phyloP scores from a whole-genome alignment of 2,888 invertebrate species.

The Hylaea fasciaria region DNA sequence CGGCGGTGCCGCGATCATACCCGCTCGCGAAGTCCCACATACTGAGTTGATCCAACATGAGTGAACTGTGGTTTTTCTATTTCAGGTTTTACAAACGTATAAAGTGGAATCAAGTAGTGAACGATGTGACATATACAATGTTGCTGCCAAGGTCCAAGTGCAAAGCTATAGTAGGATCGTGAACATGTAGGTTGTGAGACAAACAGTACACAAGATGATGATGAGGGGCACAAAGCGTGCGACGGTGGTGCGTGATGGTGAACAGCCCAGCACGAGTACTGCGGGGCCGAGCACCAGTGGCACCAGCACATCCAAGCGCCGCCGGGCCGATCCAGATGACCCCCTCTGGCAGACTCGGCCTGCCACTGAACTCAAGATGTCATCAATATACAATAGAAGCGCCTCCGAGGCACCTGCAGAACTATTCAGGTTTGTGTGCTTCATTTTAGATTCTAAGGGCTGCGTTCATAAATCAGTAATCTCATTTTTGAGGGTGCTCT shows the following conservation, averaged over 20 bases:
- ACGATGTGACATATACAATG: slow-evolving; percentile 81
- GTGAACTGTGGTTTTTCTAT: slow-evolving; percentile 43
- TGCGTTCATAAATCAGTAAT: too few species aligned
- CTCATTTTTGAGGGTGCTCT: too few species aligned
- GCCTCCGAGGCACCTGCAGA: slow-evolving; percentile 93
- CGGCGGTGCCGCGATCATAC: not conserved
- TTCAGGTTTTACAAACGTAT: slow-evolving; percentile 69
- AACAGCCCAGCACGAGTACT: slow-evolving; percentile 46
- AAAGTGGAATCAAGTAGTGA: slow-evolving; percentile 78
- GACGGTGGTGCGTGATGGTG: slow-evolving; percentile 73
- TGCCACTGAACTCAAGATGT: slow-evolving; percentile 93
- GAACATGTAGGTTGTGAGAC: slow-evolving; percentile 81
- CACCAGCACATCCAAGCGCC: slow-evolving; percentile 75
- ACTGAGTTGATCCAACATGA: not conserved
- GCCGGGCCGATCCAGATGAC: slow-evolving; percentile 77
- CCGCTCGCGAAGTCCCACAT: not conserved
- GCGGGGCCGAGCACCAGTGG: slow-evolving; percentile 50
- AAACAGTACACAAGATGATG: slow-evolving; percentile 70
- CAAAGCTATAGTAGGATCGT: slow-evolving; percentile 74
- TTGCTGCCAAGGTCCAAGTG: slow-evolving; percentile 80
- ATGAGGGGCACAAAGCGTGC: slow-evolving; percentile 81
- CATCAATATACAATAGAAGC: slow-evolving; percentile 94
- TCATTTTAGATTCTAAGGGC: slow-evolving; percentile 1
- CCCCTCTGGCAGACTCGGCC: slow-evolving; percentile 92
- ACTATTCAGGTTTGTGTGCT: slow-evolving; percentile 87